Evolutionary conservation across 1,140 invertebrate species (phyloP), one percentile per base, ranked within the genome.

Genomic region (Holotrichia oblita): DNA sequence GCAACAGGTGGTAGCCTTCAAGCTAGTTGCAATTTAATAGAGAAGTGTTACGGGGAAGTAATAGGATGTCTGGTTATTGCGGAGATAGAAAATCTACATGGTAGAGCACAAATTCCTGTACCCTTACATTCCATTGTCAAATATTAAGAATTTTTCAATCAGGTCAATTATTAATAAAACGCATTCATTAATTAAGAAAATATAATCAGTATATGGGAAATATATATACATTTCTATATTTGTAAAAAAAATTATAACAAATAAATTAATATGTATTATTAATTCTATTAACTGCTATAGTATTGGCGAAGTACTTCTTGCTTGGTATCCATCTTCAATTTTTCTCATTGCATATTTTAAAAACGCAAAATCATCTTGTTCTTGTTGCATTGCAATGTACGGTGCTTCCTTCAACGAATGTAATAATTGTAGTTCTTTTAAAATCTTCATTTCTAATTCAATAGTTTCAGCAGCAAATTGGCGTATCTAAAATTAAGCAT

Each of bases 1-100:
- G 97, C 97, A 8, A 99, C 98, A 44, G 98, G 98, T 84, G 97
- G 97, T 55, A 93, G 94, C 2, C 89, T 98, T 84, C 86, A 88
- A 69, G 96, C 96, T 75, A 93, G 96, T 0, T 88, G 91, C 76
- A 84, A 94, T 48, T 86, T 99, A 10, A 84, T 98, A 6, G 85
- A 90, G 81, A 88, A 89, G 76, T 85, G 90, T 12, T 91, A 91
- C 10, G 94, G 91, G 3, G 84, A 91, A 27, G 90, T 97, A 0
- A 81, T 92, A 0, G 92, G 94, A 59, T 95, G 94, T 87, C 85
- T 98, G 4, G 92, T 95, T 17, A 87, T 98, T 17, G 94, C 98
- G 77, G 97, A 98, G 88, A 85, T 98, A 3, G 84, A 79, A 7
- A 91, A 90, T 74, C 86, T 98, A 12, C 91, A 94, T 24, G 97